Conservation (phyloP, 2,888 invertebrate species). For the Drosophila nr. fundita region DNA sequence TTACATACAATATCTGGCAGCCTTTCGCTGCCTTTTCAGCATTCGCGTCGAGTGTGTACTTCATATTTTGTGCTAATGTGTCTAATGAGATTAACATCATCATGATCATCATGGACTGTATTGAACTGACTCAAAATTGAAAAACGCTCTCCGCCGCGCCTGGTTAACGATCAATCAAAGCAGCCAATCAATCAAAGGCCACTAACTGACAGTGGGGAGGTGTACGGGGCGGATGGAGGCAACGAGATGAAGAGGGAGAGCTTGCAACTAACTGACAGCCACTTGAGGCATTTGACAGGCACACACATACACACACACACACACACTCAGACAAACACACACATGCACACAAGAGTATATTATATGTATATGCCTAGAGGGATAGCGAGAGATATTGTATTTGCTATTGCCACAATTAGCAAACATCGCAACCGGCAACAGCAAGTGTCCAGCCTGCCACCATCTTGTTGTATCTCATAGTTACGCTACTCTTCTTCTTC, state of each 20-base stretch:
- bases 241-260: background rate
- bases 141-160: slow-evolving; percentile 11
- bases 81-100: slow-evolving; percentile 46
- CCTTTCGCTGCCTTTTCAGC: slow-evolving; percentile 19
- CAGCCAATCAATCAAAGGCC: slow-evolving; percentile 59
- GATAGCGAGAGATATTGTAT: slow-evolving; percentile 30
- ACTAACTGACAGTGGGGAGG: slow-evolving; percentile 10
- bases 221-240: background rate
- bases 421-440: slow-evolving; percentile 31
- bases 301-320: background rate
- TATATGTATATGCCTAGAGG: background rate
- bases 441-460: slow-evolving; percentile 13
- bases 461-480: slow-evolving; percentile 3
- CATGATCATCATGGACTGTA: slow-evolving; percentile 39
- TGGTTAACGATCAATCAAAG: slow-evolving; percentile 55
- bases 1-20: slow-evolving; percentile 27
- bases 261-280: slow-evolving; percentile 40
- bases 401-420: slow-evolving; percentile 50
- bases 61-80: slow-evolving; percentile 27
- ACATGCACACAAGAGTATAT: background rate
- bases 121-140: slow-evolving; percentile 38
- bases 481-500: too few relatives aligned
- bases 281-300: slow-evolving; percentile 51
- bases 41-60: slow-evolving; percentile 14
- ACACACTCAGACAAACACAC: slow-evolving; percentile 3